Evolutionary conservation across 2,797 vertebrate genomes (phyloP), one percentile per base, ranked within the genome.

Genomic region (Pygocentrus nattereri): DNA sequence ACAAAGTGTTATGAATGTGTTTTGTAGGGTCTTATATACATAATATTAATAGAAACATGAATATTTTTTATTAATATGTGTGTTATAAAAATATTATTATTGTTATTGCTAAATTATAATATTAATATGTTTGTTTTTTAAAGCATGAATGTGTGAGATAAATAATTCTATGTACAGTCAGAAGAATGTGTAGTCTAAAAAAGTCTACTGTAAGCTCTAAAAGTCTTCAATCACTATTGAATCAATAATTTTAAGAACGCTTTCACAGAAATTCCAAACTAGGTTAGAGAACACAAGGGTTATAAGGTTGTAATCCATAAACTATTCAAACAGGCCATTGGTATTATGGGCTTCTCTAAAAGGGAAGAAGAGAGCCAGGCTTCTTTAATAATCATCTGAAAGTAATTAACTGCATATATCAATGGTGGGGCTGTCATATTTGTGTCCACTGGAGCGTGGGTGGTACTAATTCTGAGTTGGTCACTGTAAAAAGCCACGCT

Each of bases 351-450:
- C 76, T 85, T 87, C 89, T 90, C 83, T 82, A 82, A 82, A 84
- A 74, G 50, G 4, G 69, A 65, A 78, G 84, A 84, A 85, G 87
- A 89, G 90, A 88, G 75, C 74, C 82, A 71, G 74, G 75, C 84
- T 38, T 70, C 80, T 87, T 86, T 83, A 90, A 93, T 87, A 91
- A 92, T 91, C 91, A 92, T 86, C 88, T 88, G 80, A 73, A 88
- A 90, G 89, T 94, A 94, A 94, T 94, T 93, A 91, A 91, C 91
- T 91, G 88, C 88, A 84, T 88, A 92, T 92, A 95, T 94, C 93
- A 95, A 93, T 93, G 88, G 89, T 91, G 90, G 85, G 88, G 88
- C 79, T 85, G 88, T 92, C 89, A 92, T 93, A 92, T 94, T 94
- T 90, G 90, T 92, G 93, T 89, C 90, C 92, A 93, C 65, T 91